Percentiles rank a stretch among this genome's conserved stretches.
Evolutionary conservation across 2,113 vertebrate genomes (phyloP).

Genomic region (Ailurus styani): DNA sequence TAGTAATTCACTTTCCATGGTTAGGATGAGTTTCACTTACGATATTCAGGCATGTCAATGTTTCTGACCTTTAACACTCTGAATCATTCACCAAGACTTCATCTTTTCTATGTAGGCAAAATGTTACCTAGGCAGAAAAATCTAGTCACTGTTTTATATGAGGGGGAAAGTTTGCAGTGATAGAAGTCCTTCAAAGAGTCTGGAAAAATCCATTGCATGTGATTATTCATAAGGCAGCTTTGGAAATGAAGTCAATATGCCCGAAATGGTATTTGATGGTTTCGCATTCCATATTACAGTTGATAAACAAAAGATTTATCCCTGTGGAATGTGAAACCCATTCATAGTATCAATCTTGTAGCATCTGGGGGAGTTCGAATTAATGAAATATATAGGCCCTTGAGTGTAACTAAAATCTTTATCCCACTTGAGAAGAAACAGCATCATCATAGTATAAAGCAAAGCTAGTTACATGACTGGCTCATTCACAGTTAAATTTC

Average conservation of each 20-base stretch:
- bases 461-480: not conserved
- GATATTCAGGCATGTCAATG: not conserved
- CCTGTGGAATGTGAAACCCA: not conserved
- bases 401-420: slow-evolving; percentile 4
- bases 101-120: not conserved
- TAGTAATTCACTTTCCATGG: not conserved
- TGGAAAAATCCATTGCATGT: not conserved
- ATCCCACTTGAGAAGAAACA: not conserved
- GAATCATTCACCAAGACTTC: not conserved
- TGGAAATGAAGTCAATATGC: not conserved
- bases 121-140: not conserved
- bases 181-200: not conserved
- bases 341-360: not conserved
- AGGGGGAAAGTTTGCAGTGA: not conserved
- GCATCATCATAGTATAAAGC: not conserved
- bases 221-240: not conserved
- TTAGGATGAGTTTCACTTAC: not conserved
- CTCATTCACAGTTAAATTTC: not conserved
- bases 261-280: not conserved
- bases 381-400: not conserved
- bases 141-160: not conserved
- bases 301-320: not conserved
- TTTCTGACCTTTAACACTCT: not conserved
- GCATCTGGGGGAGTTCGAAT: not conserved
- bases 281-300: not conserved